Evolutionary conservation across 2,797 vertebrate genomes (phyloP), one percentile per base, ranked within the genome.

Genomic region (Arremon brunneinucha): DNA sequence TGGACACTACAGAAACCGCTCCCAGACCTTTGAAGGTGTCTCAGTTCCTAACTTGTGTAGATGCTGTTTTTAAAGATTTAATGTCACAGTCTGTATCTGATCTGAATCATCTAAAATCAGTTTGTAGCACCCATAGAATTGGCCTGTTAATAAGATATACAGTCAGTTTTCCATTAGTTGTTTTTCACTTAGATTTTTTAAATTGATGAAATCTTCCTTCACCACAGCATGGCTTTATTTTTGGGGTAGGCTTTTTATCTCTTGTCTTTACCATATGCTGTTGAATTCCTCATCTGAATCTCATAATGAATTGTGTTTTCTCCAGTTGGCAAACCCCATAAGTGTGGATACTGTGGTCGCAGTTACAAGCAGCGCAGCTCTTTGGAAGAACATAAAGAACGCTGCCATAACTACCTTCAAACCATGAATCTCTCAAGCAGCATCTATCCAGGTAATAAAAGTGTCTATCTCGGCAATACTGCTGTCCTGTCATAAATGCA

Each of bases 351-450:
- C 95, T 99, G 99, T 97, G 99, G 99, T 68, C 98, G 99, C 95
- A 99, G 99, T 93, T 99, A 99, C 96, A 99, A 99, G 91, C 99
- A 99, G 97, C 98, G 99, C 88, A 99, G 99, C 97, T 99, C 99
- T 75, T 97, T 99, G 64, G 99, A 99, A 98, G 99, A 99, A 95
- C 99, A 99, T 97, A 99, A 99, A 97, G 99, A 99, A 97, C 98
- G 99, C 13, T 99, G 99, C 91, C 99, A 99, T 97, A 99, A 99
- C 98, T 99, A 99, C 98, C 98, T 99, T 93, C 99, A 99, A 96
- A 99, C 98, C 97, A 99, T 99, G 99, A 99, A 99, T 47, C 98
- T 99, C 80, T 99, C 99, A 87, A 98, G 98, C 98, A 98, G 97
- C 96, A 98, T 99, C 97, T 99, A 99, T 96, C 98, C 99, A 98